A percentile compares a stretch with the other conserved stretches of the same genome.
Evolutionary conservation across 1,140 invertebrate genomes (phyloP).

Genomic region (Atta texana): DNA sequence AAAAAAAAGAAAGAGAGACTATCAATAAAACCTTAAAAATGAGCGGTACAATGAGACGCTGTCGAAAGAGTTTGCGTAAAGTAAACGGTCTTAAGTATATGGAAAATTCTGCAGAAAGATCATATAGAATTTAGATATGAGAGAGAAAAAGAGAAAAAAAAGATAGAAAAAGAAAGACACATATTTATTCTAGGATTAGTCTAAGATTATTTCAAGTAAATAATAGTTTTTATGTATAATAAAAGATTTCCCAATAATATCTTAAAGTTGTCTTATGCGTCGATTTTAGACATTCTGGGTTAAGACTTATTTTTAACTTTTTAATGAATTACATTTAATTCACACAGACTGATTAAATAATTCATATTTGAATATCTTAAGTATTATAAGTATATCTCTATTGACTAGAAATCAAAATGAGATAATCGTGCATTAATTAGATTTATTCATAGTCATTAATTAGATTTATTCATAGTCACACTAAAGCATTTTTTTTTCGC

Average conservation of each 20-base stretch:
- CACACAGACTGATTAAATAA: slow-evolving; percentile 6
- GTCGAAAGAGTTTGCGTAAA: slow-evolving; percentile 31
- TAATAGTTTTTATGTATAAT: slow-evolving; percentile 12
- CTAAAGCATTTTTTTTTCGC: slow-evolving; percentile 48
- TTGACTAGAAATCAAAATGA: neutral
- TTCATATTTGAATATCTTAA: neutral
- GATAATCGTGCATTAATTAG: neutral
- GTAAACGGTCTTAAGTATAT: slow-evolving; percentile 19
- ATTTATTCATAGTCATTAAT: neutral
- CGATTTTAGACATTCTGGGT: no score
- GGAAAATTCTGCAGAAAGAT: slow-evolving; percentile 2
- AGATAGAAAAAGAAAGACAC: neutral
- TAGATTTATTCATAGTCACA: neutral
- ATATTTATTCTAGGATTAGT: neutral
- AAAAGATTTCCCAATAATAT: neutral
- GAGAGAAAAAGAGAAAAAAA: neutral
- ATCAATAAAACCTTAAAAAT: slow-evolving; percentile 46
- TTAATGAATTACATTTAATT: slow-evolving; percentile 5
- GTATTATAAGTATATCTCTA: neutral
- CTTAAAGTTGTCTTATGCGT: no score
- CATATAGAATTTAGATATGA: slow-evolving; percentile 10
- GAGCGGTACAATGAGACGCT: neutral
- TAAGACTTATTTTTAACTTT: neutral
- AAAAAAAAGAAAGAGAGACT: neutral
- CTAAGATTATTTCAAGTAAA: neutral